These are phyloP conservation scores for Allacma fusca DNA, from an alignment of 2,888 invertebrate genomes.

Conservation along the genomic window DNA sequence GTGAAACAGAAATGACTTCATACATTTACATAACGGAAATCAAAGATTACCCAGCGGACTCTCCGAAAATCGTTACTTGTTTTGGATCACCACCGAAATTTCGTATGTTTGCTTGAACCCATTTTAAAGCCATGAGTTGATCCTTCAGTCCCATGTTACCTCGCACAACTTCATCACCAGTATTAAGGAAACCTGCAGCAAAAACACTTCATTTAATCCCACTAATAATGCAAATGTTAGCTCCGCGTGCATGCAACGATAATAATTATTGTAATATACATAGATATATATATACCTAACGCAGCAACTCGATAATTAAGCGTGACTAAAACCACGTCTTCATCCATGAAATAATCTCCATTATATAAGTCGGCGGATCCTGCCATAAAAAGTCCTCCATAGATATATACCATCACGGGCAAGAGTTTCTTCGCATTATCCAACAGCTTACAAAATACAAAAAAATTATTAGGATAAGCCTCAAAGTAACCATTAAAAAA, in stretches of 20 bases:
- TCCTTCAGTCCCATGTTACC: constrained; percentile 8
- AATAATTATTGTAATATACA: neutral
- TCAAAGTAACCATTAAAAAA: neutral
- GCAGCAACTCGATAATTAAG: constrained; percentile 13
- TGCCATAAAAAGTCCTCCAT: constrained; percentile 13
- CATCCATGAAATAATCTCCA: constrained; percentile 13
- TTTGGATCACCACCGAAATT: constrained; percentile 15
- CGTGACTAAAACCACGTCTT: constrained; percentile 18
- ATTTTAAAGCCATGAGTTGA: neutral
- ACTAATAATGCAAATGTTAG: neutral
- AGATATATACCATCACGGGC: neutral
- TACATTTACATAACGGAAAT: too few relatives aligned
- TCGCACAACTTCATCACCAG: neutral
- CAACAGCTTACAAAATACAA: neutral
- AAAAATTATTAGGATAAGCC: neutral
- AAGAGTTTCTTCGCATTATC: neutral
- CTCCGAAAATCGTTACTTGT: constrained; percentile 7
- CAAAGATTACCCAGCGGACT: constrained; percentile 13
- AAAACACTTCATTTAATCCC: neutral
- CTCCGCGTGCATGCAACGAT: neutral
- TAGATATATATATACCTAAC: too few relatives aligned
- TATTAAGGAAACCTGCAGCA: neutral
- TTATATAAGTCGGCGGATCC: neutral
- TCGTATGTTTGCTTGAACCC: neutral
- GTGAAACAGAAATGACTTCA: too few relatives aligned